Evolutionary conservation across 2,888 invertebrate species (phyloP).

Genomic region (Xestobium rufovillosum): DNA sequence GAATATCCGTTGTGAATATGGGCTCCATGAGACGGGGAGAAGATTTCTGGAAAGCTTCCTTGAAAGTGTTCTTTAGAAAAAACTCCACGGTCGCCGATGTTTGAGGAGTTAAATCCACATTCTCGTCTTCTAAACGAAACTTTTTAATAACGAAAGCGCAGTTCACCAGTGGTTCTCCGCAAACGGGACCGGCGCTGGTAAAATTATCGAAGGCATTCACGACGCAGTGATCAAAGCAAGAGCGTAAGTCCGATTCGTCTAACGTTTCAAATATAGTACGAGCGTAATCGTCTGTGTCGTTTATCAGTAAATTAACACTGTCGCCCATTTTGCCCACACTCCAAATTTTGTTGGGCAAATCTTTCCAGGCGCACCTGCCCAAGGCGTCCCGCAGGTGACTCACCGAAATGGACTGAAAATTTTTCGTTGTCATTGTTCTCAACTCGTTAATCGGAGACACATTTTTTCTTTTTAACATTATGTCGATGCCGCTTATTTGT

Average conservation of each 20-base stretch:
- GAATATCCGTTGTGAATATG: conserved; percentile 57
- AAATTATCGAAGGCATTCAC: conserved; percentile 79
- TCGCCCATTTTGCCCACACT: conserved; percentile 84
- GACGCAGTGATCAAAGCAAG: conserved; percentile 68
- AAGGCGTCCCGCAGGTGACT: conserved; percentile 54
- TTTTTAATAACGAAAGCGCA: conserved; percentile 85
- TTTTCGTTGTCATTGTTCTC: conserved; percentile 29
- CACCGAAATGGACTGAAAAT: conserved; percentile 24
- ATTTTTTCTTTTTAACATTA: conserved; percentile 31
- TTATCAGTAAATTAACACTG: conserved; percentile 84
- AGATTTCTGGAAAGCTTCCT: conserved; percentile 80
- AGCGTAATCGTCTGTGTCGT: conserved; percentile 62
- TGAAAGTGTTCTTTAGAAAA: conserved; percentile 55
- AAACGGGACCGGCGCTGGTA: conserved; percentile 84
- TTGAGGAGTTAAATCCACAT: conserved; percentile 18
- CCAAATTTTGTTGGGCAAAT: conserved; percentile 66
- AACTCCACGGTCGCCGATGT: conserved; percentile 27
- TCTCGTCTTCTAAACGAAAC: conserved; percentile 52
- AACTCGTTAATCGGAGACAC: conserved; percentile 19
- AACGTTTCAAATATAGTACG: conserved; percentile 48
- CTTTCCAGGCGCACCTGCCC: conserved; percentile 39
- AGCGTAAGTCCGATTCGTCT: conserved; percentile 47
- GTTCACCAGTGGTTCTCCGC: conserved; percentile 95
- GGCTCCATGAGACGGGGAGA: conserved; percentile 90
- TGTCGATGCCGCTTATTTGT: conserved; percentile 31